Evolutionary conservation across 2,797 vertebrate species (phyloP), one percentile per base, ranked within the genome.

Genomic region (Ceryle rudis): DNA sequence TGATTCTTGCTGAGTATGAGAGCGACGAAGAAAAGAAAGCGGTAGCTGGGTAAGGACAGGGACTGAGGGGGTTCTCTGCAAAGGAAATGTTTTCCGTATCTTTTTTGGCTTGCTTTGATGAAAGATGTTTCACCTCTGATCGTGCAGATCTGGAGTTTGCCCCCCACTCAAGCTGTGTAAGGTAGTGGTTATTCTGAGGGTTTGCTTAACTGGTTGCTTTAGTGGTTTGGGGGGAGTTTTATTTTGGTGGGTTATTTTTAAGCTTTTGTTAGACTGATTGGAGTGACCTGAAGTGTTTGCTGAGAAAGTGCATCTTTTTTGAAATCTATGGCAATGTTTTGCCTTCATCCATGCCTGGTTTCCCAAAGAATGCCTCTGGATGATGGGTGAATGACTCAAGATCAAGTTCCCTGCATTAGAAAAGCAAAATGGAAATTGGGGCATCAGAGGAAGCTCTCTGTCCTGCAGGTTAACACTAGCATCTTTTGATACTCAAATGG

Each of bases 1-100:
- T 99, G 51, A 97, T 99, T 15, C 97, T 99, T n/a, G 98, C 98
- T 3, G 99, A 99, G 52, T 99, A 99, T 22, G 99, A 99, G 95
- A 99, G 99, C 20, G 99, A 99, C 0, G 99, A 99, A 10, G 99
- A 99, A 82, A 97, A 97, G 55, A 98, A 98, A 79, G 66, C 96
- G 92, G 77, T 97, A 44, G 39, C 60, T 20, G 46, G 97, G 98
- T 98, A 97, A 96, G 97, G 47, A 33, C 15, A n/a, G 31, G 14
- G 14, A 42, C 33, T 62, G 33, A 57, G 44, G 39, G 46, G 3
- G 6, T 79, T 90, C 44, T 3, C 3, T n/a, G 52, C 15, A 14
- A 51, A 54, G 20, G 52, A 73, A 77, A 23, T 0, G 0, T n/a
- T 31, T 85, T 85, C 58, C 57, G 4, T 64, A 14, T 82, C 3